These are phyloP conservation scores for Formicarius rufipectus DNA, from an alignment of 2,113 vertebrate species.

Conservation along the genomic window DNA sequence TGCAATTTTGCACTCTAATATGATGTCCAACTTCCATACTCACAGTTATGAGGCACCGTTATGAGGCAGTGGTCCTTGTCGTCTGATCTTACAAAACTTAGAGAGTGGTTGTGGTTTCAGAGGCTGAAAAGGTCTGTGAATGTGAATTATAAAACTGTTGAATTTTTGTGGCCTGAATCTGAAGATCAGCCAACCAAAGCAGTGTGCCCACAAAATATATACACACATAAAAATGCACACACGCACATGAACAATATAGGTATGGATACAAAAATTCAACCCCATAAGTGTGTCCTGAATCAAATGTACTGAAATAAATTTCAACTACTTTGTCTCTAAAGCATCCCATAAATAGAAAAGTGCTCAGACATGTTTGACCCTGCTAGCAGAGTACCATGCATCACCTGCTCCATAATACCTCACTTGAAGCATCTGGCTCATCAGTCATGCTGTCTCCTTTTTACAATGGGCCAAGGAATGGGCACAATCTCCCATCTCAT, in stretches of 20 bases:
- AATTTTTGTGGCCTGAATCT: conserved; percentile 6
- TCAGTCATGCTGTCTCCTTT: background rate
- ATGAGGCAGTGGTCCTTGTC: conserved; percentile 1
- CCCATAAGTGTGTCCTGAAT: rapidly evolving
- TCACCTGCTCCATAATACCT: background rate
- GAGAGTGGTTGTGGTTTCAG: background rate
- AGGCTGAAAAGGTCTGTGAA: conserved; percentile 2
- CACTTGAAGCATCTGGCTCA: background rate
- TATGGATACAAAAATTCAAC: background rate
- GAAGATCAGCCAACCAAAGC: background rate
- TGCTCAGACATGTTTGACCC: background rate
- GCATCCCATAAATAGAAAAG: background rate
- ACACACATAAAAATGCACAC: background rate
- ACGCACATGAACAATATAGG: rapidly evolving
- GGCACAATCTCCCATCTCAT: background rate
- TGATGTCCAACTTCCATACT: background rate
- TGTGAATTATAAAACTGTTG: conserved; percentile 19
- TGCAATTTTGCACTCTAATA: conserved; percentile 6
- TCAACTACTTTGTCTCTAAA: background rate
- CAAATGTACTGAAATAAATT: background rate
- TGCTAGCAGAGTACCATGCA: background rate
- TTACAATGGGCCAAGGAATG: background rate
- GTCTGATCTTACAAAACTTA: background rate
- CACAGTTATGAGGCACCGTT: background rate
- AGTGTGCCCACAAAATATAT: background rate